Evolutionary conservation across 1,140 invertebrate species (phyloP), one percentile per base, ranked within the genome.

Genomic region (Drosophila bipectinata): DNA sequence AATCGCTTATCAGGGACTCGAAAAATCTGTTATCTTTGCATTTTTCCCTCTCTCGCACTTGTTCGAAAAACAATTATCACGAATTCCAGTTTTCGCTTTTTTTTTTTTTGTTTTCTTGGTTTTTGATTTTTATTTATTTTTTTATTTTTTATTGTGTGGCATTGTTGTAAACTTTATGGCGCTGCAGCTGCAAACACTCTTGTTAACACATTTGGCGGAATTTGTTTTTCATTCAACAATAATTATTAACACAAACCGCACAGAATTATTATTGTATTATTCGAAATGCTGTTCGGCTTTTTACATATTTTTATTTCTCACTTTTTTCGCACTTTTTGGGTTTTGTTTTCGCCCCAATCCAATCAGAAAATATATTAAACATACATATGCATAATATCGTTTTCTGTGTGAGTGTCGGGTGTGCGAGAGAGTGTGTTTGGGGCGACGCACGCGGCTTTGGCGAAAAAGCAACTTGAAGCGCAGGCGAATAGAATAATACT

Each of bases 401-500:
- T 71, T 77, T 58, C 44, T 21, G 34, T 74, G 47, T 49, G 57
- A 69, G 49, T 74, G 62, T 66, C 41, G 63, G 69, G 51, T 52
- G 72, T 77, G 59, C 37, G 72, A 57, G 24, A 48, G 41, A 24
- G 60, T 60, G 63, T 60, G 14, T 52, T 47, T 24, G 60, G 60
- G 18, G 62, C 67, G 71, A 64, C 72, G 60, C 60, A 75, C 60
- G 60, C 72, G 60, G 72, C 62, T 66, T 61, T 72, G 53, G 64
- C 71, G 77, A 66, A 55, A 75, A 85, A 74, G 30, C 78, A 85
- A 87, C 82, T 88, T 88, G 66, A 59, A 56, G 77, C 74, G 82
- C 61, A 82, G 78, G 57, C 78, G 83, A 82, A 87, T 82, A 87
- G 83, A 87, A 87, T 87, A 87, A 87, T 88, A 87, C 82, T 87